phyloP scores from a whole-genome alignment of 2,888 invertebrate genomes.

The Ypsolopha sequella region DNA sequence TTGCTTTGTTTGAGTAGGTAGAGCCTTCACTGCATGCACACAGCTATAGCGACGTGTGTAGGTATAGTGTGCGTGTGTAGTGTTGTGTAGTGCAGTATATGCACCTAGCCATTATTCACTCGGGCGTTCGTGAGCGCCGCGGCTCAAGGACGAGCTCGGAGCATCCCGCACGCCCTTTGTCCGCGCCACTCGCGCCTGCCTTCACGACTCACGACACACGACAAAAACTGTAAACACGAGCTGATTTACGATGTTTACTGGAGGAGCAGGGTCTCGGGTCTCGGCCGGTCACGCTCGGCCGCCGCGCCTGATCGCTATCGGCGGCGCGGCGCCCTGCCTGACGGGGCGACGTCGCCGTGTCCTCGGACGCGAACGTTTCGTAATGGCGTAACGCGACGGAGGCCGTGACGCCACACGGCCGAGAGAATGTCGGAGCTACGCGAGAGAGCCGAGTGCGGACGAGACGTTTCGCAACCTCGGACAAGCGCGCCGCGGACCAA shows the following conservation, averaged over 20 bases:
- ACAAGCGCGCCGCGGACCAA: conserved; percentile 52
- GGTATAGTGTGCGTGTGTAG: conserved; percentile 38
- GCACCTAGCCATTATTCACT: conserved; percentile 54
- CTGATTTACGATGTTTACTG: conserved; percentile 35
- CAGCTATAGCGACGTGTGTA: conserved; percentile 47
- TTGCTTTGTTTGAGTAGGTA: conserved; percentile 67
- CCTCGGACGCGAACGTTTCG: conserved; percentile 54
- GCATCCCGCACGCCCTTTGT: conserved; percentile 4
- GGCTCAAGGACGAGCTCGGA: conserved; percentile 6
- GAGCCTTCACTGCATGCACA: conserved; percentile 62
- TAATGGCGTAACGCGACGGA: conserved; percentile 65
- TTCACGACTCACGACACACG: neutral
- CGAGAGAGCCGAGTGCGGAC: conserved; percentile 48
- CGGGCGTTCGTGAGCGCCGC: conserved; percentile 33
- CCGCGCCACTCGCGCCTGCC: conserved; percentile 2
- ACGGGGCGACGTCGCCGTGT: conserved; percentile 37
- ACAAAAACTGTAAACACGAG: conserved; percentile 63
- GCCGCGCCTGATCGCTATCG: conserved; percentile 50
- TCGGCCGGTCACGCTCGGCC: conserved; percentile 57
- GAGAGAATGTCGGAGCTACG: conserved; percentile 60
- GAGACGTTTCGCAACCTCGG: conserved; percentile 62
- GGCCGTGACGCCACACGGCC: conserved; percentile 63
- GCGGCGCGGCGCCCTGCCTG: conserved; percentile 25
- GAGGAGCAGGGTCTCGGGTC: conserved; percentile 24
- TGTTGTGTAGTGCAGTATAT: conserved; percentile 39